Evolutionary conservation across 1,140 invertebrate genomes (phyloP).

Genomic region (Drosophila nikananu): DNA sequence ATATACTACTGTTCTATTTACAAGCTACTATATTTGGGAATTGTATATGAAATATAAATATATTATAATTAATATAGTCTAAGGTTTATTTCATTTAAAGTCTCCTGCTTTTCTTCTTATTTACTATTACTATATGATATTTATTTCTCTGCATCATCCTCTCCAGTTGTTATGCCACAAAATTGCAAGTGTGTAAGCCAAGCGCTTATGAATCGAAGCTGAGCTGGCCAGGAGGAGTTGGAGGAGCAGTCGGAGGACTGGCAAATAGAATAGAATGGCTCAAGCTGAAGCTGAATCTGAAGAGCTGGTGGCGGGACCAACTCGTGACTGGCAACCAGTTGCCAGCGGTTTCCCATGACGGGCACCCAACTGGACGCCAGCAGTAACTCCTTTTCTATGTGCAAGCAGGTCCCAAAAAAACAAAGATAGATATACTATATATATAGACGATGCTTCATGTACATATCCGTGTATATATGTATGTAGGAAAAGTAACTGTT

Average conservation of each 20-base stretch:
- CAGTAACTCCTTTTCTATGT: constrained; percentile 31
- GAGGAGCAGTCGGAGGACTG: constrained; percentile 16
- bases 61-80: neutral
- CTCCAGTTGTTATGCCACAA: constrained; percentile 53
- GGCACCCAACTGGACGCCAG: constrained; percentile 57
- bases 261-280: constrained; percentile 65
- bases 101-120: neutral
- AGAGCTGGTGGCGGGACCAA: constrained; percentile 46
- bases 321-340: constrained; percentile 79
- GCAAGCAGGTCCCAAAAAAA: constrained; percentile 55
- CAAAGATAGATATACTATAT: constrained; percentile 28
- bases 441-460: constrained; percentile 19
- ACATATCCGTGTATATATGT: constrained; percentile 49
- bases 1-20: neutral
- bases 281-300: neutral
- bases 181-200: constrained; percentile 67
- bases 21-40: neutral
- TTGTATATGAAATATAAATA: neutral
- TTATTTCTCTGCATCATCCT: constrained; percentile 8
- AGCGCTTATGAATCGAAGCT: constrained; percentile 71
- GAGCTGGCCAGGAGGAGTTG: constrained; percentile 36
- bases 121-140: neutral
- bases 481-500: constrained; percentile 77
- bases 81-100: neutral
- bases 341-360: constrained; percentile 63